Evolutionary conservation across 2,113 vertebrate species (phyloP).

Genomic region (Anser cygnoides): DNA sequence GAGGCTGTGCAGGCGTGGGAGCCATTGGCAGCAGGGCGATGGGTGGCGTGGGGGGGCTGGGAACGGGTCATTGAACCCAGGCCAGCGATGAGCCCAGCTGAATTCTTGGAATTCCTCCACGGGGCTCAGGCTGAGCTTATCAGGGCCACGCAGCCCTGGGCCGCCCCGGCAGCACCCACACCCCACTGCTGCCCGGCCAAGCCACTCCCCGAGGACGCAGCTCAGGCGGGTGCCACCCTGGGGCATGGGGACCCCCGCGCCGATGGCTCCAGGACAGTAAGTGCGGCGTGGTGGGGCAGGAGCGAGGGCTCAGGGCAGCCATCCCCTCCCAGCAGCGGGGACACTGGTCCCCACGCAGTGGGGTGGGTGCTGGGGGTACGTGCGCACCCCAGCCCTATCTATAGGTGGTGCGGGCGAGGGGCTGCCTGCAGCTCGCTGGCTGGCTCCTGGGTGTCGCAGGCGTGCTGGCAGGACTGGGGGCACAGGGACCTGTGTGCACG

Average conservation of each 20-base stretch:
- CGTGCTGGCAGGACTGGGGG: fast-evolving
- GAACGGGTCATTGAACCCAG: not conserved
- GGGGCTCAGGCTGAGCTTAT: constrained; percentile 1
- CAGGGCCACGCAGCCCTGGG: not conserved
- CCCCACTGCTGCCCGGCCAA: fast-evolving
- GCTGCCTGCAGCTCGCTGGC: fast-evolving
- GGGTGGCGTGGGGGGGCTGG: not conserved
- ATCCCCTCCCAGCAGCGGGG: fast-evolving
- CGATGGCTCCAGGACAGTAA: not conserved
- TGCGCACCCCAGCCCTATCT: fast-evolving
- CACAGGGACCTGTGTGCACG: fast-evolving
- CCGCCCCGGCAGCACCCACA: not conserved
- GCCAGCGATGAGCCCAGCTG: not conserved
- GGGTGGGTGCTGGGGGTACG: not conserved
- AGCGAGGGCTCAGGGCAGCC: fast-evolving
- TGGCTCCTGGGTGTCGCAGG: fast-evolving
- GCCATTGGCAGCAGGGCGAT: not conserved
- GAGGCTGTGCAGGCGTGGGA: not conserved
- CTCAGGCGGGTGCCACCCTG: not conserved
- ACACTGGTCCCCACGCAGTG: fast-evolving
- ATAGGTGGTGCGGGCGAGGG: not conserved
- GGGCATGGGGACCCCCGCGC: not conserved
- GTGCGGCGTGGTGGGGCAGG: not conserved
- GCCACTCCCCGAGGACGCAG: not conserved
- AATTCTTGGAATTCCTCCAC: constrained; percentile 25